Evolutionary conservation across 2,888 invertebrate species (phyloP), one percentile per base, ranked within the genome.

Genomic region (Spodoptera picta): DNA sequence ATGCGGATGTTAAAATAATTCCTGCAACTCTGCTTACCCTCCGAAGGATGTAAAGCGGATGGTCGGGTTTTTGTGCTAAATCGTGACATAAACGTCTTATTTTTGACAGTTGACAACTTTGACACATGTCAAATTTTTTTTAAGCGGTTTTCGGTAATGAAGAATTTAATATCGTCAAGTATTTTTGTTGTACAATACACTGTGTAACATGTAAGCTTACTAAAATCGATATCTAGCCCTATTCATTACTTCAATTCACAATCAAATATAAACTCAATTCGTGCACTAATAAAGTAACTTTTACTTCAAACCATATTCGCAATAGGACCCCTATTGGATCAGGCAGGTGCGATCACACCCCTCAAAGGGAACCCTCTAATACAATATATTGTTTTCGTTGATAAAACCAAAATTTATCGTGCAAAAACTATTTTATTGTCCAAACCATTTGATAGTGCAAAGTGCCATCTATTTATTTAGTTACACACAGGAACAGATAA

Each of bases 291-390:
- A 73, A 46, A 57, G 63, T 58, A 27, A 57, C 23, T 57, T 75
- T 75, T 63, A n/a, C 41, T 52, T 9, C 55, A 24, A 45, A 60
- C 36, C 12, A 50, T 56, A 58, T 74, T 65, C 45, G 63, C 72
- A 65, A 60, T 61, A 41, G 19, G 5, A 47, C 69, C 76, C 76
- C 77, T 60, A 60, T 61, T 60, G 19, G n/a, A 71, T 60, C 4
- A 54, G 53, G 77, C 77, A 77, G 77, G 77, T 77, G 77, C 10
- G 56, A 63, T 65, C 46, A 69, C 54, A 66, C 75, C 75, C 74
- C 66, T 45, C 48, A 56, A 49, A 14, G 12, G 31, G 10, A 50
- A 62, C 63, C 65, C 72, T 71, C 63, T 50, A 51, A 71, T 45
- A 47, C 61, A 56, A 55, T 55, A 58, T 49, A 72, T 60, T 61